Evolutionary conservation across 1,140 invertebrate species (phyloP).

Genomic region (Meloidogyne chitwoodi): DNA sequence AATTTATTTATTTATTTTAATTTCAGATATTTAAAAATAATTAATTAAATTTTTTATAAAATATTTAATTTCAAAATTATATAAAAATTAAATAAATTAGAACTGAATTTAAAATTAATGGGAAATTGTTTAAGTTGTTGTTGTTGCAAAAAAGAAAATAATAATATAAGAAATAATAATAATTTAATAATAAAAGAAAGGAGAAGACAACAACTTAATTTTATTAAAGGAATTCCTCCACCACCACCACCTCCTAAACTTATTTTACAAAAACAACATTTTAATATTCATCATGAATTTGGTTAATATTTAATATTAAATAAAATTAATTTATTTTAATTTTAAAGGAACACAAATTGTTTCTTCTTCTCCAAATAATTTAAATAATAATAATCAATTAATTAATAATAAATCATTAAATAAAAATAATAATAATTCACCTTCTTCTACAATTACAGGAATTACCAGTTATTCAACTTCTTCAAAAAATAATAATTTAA

Average conservation of each 20-base stretch:
- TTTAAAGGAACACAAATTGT: not conserved
- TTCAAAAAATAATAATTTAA: not conserved
- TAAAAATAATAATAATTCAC: slow-evolving; percentile 7
- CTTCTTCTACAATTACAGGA: slow-evolving; percentile 21
- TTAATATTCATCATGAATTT: not conserved
- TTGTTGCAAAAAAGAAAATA: not conserved
- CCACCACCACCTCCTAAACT: not conserved
- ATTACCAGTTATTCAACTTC: not conserved
- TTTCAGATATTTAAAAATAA: too few species aligned
- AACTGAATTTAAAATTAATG: not conserved
- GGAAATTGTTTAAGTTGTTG: slow-evolving; percentile 1
- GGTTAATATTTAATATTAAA: not conserved
- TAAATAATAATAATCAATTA: too few species aligned
- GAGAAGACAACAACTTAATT: not conserved
- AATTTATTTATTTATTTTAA: too few species aligned
- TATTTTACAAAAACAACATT: slow-evolving; percentile 11
- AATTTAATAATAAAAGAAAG: not conserved
- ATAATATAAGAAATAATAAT: not conserved
- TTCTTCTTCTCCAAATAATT: not conserved
- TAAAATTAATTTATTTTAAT: not conserved
- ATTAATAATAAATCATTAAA: too few species aligned
- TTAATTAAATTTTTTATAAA: too few species aligned
- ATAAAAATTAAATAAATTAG: too few species aligned
- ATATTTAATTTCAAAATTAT: too few species aligned
- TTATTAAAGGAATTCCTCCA: not conserved